Evolutionary conservation across 1,140 invertebrate species (phyloP).

Genomic region (Hylyphantes graminicola): DNA sequence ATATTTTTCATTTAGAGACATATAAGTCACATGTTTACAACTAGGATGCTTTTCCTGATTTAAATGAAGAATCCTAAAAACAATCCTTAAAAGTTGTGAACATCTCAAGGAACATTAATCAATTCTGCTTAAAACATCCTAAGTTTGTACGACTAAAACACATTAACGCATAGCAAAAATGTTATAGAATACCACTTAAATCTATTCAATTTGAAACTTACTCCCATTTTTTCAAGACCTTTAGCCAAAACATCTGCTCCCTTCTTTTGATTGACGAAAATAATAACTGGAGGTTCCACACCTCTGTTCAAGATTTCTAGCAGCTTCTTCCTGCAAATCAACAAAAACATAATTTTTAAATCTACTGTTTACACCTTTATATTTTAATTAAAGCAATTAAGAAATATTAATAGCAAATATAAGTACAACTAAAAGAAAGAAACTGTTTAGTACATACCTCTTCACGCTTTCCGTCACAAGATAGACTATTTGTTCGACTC

Average conservation of each 20-base stretch:
- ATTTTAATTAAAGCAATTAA: too few species aligned
- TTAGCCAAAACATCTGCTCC: constrained; percentile 98
- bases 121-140: too few species aligned
- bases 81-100: too few species aligned
- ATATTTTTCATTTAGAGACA: too few species aligned
- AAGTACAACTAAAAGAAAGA: constrained; percentile 15
- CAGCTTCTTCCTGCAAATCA: constrained; percentile 70
- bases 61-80: too few species aligned
- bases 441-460: constrained; percentile 73
- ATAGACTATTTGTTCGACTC: constrained; percentile 97
- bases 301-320: constrained; percentile 74
- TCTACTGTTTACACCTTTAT: background rate
- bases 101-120: too few species aligned
- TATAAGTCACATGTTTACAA: too few species aligned
- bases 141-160: too few species aligned
- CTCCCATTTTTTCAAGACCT: constrained; percentile 94
- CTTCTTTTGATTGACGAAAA: constrained; percentile 99
- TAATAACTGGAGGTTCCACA: constrained; percentile 94
- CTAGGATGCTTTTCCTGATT: too few species aligned
- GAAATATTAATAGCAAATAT: background rate
- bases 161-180: too few species aligned
- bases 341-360: background rate
- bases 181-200: too few species aligned
- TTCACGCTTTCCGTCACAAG: constrained; percentile 96
- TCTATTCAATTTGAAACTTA: constrained; percentile 67